Conservation (phyloP, 2,888 invertebrate genomes). For the Oscheius sp. region DNA sequence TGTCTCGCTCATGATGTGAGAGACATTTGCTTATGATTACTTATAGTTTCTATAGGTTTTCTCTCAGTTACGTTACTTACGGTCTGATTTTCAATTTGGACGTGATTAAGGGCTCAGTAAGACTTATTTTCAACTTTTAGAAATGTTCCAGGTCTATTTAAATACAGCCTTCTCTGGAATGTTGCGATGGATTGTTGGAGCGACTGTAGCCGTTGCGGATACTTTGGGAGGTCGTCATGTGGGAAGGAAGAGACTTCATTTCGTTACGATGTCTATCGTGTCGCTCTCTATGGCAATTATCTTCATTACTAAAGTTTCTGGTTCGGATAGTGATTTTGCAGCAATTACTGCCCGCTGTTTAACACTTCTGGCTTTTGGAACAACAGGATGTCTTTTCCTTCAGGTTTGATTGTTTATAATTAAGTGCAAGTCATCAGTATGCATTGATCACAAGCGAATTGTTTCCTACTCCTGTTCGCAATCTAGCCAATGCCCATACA, state of each 20-base stretch:
- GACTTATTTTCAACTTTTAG: too few relatives aligned
- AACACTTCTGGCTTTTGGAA: constrained; percentile 53
- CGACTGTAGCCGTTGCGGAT: constrained; percentile 47
- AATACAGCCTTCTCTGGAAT: constrained; percentile 60
- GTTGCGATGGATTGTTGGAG: constrained; percentile 57
- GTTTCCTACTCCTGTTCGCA: constrained; percentile 55
- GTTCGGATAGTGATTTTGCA: constrained; percentile 5
- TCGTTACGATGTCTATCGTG: constrained; percentile 49
- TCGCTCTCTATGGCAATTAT: constrained; percentile 46
- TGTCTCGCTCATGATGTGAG: constrained; percentile 18
- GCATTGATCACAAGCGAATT: constrained; percentile 45
- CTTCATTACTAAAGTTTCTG: constrained; percentile 35
- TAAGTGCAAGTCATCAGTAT: constrained; percentile 12
- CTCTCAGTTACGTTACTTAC: constrained; percentile 58
- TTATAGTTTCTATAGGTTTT: constrained; percentile 39
- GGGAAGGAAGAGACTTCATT: constrained; percentile 50
- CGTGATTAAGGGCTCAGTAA: constrained; percentile 54
- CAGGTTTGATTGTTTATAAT: constrained; percentile 27
- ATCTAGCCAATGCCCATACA: constrained; percentile 49
- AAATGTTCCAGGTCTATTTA: too few relatives aligned
- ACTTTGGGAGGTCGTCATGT: constrained; percentile 46
- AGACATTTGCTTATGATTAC: background rate
- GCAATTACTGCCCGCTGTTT: constrained; percentile 36
- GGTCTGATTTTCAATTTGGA: constrained; percentile 64
- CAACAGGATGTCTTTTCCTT: constrained; percentile 52